A percentile compares a stretch with the other conserved stretches of the same genome.
Conservation (phyloP, 2,888 invertebrate species). For the Calliopum simillimum region DNA sequence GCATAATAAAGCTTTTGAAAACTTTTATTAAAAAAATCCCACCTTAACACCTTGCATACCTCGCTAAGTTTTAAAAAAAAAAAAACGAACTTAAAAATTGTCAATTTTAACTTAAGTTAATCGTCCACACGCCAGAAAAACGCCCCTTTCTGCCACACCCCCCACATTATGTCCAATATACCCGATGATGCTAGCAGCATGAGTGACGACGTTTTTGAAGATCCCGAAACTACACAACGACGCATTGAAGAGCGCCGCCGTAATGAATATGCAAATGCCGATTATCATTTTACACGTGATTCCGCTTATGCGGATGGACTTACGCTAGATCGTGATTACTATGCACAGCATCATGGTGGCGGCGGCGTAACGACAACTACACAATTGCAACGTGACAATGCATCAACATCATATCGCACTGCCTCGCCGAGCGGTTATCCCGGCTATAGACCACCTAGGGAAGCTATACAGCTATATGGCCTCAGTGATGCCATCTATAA, state of each 20-base stretch:
- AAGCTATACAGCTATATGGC: slow-evolving; percentile 72
- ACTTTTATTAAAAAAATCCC: neutral
- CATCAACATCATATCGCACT: slow-evolving; percentile 61
- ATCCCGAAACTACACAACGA: slow-evolving; percentile 68
- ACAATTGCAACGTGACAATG: slow-evolving; percentile 15
- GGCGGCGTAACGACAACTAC: neutral
- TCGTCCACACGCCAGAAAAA: neutral
- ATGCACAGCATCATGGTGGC: slow-evolving; percentile 47
- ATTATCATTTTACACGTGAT: slow-evolving; percentile 42
- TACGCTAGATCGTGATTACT: slow-evolving; percentile 20
- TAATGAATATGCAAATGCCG: slow-evolving; percentile 47
- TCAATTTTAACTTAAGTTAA: neutral
- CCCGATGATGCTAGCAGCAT: slow-evolving; percentile 77
- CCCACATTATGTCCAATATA: slow-evolving; percentile 68
- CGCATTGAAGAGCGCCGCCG: slow-evolving; percentile 60
- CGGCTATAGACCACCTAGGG: slow-evolving; percentile 81
- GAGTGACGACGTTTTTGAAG: slow-evolving; percentile 87
- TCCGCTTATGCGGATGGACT: slow-evolving; percentile 50
- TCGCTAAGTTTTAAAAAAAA: neutral
- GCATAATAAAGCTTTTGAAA: neutral
- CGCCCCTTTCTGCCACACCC: no score
- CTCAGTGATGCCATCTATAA: slow-evolving; percentile 58
- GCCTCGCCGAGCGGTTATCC: slow-evolving; percentile 85
- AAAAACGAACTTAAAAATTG: neutral
- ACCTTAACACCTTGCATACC: slow-evolving; percentile 13